Conservation (phyloP, 2,113 vertebrate genomes). For the Buteo buteo region DNA sequence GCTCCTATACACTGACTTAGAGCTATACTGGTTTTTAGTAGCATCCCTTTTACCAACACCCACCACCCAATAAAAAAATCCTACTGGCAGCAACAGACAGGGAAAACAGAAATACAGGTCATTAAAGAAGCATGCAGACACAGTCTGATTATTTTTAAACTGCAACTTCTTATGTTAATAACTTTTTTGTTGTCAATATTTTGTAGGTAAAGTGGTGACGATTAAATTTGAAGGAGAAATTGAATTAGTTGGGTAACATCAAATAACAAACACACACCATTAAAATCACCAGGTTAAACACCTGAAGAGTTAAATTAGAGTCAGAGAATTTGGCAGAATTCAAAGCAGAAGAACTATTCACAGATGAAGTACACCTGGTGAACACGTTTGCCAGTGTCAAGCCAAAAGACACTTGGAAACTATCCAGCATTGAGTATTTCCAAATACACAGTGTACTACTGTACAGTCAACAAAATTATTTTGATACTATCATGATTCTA, state of each 20-base stretch:
- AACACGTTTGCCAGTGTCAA: neutral
- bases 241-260: neutral
- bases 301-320: conserved; percentile 6
- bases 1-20: neutral
- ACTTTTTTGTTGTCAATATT: neutral
- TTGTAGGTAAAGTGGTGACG: neutral
- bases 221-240: neutral
- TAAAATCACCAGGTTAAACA: neutral
- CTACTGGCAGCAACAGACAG: neutral
- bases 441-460: conserved; percentile 30
- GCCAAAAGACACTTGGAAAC: conserved; percentile 31
- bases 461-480: neutral
- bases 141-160: neutral
- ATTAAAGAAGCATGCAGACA: neutral
- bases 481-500: neutral
- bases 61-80: neutral
- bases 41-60: conserved; percentile 2
- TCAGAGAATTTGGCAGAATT: conserved; percentile 1
- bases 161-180: neutral
- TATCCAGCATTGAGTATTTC: neutral
- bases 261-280: neutral
- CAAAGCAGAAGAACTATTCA: neutral
- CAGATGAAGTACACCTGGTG: conserved; percentile 43
- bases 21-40: neutral
- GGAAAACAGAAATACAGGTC: neutral